Base-by-base conservation (phyloP, 2,113 vertebrate genomes). In the Thymallus thymallus region DNA sequence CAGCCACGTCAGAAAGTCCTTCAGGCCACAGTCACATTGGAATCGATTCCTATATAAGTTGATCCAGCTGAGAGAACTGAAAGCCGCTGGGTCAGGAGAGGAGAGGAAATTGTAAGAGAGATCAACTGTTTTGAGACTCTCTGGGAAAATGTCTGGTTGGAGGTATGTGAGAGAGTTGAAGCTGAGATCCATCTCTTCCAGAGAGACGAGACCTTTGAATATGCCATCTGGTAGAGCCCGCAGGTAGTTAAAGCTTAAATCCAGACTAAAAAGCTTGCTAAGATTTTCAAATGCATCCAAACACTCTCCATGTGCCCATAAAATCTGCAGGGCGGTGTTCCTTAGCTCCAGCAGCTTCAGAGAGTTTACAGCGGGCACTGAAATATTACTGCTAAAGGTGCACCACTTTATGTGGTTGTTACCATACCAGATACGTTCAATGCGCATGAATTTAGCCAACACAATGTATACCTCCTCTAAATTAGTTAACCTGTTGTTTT, bases 51-150 rank as follows among this genome's bases (percentile, higher is more conserved):
- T 87, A 4, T 69, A 82, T 67, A 98, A 79, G 86, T 87, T 86
- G 69, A 98, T 76, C 2, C 24, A 0, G 1, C 20, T 76, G 66
- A 98, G 83, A 0, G 82, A 89, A 4, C 72, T 80, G 69, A 98
- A 95, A 5, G 84, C 24, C 3, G 23, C 18, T 0, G 96, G 96
- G 71, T 95, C 86, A 0, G 94, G 95, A 45, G 91, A 88, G 12
- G 93, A 87, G n/a, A 98, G 88, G 61, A 93, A 92, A 80, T 98
- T 98, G 61, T 86, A 48, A 13, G 94, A 90, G 7, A 97, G 78
- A 46, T 94, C 74, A 1, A 98, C 90, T 0, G 2, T 6, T 74
- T 73, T 83, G 48, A 98, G 78, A 70, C 79, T 93, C 67, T 45
- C 30, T 0, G 97, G 96, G 1, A 99, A 92, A 64, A 92, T 55